Evolutionary conservation across 1,140 invertebrate genomes (phyloP), one percentile per base, ranked within the genome.

Genomic region (Drosophila ironensis): DNA sequence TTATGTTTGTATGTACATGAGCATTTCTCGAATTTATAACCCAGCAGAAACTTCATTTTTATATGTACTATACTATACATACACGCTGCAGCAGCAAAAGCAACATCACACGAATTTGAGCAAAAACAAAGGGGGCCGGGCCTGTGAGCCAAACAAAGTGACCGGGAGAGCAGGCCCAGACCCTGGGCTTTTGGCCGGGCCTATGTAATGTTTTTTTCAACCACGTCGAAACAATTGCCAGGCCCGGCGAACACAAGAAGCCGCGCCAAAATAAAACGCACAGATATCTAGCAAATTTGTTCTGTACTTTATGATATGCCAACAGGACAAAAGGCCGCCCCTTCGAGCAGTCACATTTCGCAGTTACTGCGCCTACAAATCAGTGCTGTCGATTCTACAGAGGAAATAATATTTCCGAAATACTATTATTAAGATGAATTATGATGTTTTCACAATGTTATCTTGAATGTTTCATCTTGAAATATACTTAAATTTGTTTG

Each of bases 201-300:
- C 41, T 25, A 12, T 51, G 63, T 82, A 66, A 78, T 64, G 53
- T 84, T 86, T 84, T 86, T 84, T 78, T 86, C 59, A 84, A 73
- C 74, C 78, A 84, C 78, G 80, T 86, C 63, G 59, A 61, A 72
- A 76, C 77, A 82, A 82, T 82, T 77, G 77, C 57, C 66, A 12
- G 37, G 42, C 44, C 41, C 28, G 51, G 47, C 37, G 54, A 33
- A 47, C 42, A 33, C 28, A 73, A 67, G 48, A 64, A 72, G 45
- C 67, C 46, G 77, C 67, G 67, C 54, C 67, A 67, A 75, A 71
- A 66, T 35, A 47, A 44, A 22, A 30, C 61, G 19, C 3, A 24
- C 22, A 27, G 12, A 24, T 16, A 41, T 72, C 72, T 48, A 75
- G 50, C 59, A 80, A 75, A 80, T 71, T 72, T 71, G 75, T 71